A percentile compares a stretch with the other conserved stretches of the same genome.
phyloP scores from a whole-genome alignment of 2,888 invertebrate genomes.

The Idaea straminata region DNA sequence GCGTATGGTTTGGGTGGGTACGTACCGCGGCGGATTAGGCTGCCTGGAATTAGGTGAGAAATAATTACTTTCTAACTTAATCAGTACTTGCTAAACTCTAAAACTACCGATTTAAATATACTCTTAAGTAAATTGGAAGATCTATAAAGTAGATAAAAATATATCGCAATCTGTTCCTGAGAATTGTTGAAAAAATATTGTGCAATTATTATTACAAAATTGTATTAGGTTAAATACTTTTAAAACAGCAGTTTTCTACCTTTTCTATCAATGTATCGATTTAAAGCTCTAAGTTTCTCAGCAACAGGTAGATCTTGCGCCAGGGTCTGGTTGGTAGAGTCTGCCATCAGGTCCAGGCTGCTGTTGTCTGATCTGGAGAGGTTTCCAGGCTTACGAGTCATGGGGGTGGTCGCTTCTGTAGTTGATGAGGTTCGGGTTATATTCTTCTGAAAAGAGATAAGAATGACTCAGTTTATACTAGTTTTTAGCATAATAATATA shows the following conservation, averaged over 20 bases:
- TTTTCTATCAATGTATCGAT: slow-evolving; percentile 69
- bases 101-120: too few relatives aligned
- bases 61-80: neutral
- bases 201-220: too few relatives aligned
- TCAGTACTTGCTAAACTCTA: too few relatives aligned
- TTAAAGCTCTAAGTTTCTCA: slow-evolving; percentile 65
- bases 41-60: slow-evolving; percentile 37
- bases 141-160: too few relatives aligned
- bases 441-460: slow-evolving; percentile 43
- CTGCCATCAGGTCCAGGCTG: slow-evolving; percentile 54
- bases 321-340: slow-evolving; percentile 63
- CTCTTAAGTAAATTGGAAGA: too few relatives aligned
- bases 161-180: too few relatives aligned
- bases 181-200: too few relatives aligned
- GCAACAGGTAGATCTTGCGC: slow-evolving; percentile 68
- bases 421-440: slow-evolving; percentile 27
- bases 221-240: neutral
- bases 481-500: too few relatives aligned
- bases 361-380: slow-evolving; percentile 44
- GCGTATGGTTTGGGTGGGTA: slow-evolving; percentile 52
- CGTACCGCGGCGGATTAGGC: slow-evolving; percentile 58
- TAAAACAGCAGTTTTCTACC: slow-evolving; percentile 37
- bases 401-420: slow-evolving; percentile 29
- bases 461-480: neutral
- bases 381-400: slow-evolving; percentile 24